Percentiles rank a stretch among this genome's conserved stretches.
Conservation (phyloP, 2,113 vertebrate genomes). For the Colaptes auratus region DNA sequence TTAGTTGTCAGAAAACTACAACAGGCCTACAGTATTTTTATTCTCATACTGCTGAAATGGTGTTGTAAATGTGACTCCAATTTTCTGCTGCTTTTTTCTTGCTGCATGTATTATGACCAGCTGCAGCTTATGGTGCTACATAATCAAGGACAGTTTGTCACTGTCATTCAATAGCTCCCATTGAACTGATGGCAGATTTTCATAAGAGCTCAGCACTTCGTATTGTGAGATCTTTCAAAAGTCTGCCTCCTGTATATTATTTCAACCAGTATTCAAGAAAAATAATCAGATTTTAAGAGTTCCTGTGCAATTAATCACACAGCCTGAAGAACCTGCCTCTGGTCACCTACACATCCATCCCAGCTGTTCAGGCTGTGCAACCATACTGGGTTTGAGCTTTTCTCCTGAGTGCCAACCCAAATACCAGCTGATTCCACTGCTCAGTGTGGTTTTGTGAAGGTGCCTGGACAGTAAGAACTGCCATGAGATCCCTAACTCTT, state of each 20-base stretch:
- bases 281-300: not conserved
- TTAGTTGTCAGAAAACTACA: not conserved
- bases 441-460: rapidly evolving
- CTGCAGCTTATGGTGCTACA: not conserved
- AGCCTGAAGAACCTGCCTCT: not conserved
- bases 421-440: not conserved
- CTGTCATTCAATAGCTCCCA: not conserved
- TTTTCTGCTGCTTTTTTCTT: not conserved
- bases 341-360: not conserved
- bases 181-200: not conserved
- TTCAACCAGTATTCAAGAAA: not conserved
- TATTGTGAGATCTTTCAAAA: not conserved
- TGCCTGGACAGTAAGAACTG: not conserved
- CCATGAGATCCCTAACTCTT: not conserved
- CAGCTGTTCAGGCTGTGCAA: too few species aligned
- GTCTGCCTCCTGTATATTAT: not conserved
- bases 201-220: not conserved
- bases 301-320: not conserved
- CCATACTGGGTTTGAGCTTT: not conserved
- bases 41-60: not conserved
- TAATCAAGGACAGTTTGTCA: not conserved
- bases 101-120: not conserved
- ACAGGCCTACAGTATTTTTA: not conserved
- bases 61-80: not conserved
- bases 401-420: not conserved